Conservation (phyloP, 2,797 vertebrate genomes). For the Argya squamiceps region DNA sequence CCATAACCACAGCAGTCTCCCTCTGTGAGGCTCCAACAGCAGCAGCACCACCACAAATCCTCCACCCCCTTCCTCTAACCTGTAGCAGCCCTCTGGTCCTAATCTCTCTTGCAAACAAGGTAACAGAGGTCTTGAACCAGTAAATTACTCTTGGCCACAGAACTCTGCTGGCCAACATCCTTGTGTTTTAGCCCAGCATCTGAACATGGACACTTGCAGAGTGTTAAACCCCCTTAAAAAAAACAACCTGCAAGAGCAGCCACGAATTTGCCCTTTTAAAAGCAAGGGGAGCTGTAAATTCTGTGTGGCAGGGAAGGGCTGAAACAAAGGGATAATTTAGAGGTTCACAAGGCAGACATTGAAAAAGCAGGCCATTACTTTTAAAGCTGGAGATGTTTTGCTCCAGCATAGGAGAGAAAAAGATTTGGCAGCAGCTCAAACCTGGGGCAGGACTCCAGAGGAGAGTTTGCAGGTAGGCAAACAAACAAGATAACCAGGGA, state of each 20-base stretch:
- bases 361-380: neutral
- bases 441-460: neutral
- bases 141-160: neutral
- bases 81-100: neutral
- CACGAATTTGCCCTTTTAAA: neutral
- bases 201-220: neutral
- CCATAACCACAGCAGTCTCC: neutral
- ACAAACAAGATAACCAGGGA: neutral
- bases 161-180: neutral
- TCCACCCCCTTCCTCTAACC: neutral
- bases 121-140: neutral
- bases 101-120: neutral
- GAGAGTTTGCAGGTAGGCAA: neutral
- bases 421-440: neutral
- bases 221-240: neutral
- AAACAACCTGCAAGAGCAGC: neutral
- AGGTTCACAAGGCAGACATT: neutral
- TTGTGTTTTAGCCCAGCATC: neutral
- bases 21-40: neutral
- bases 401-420: neutral
- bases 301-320: neutral
- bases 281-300: neutral
- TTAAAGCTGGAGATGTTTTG: neutral
- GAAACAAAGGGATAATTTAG: neutral
- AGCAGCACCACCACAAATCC: neutral